Evolutionary conservation across 2,888 invertebrate genomes (phyloP), one percentile per base, ranked within the genome.

Genomic region (Epistrophe grossulariae): DNA sequence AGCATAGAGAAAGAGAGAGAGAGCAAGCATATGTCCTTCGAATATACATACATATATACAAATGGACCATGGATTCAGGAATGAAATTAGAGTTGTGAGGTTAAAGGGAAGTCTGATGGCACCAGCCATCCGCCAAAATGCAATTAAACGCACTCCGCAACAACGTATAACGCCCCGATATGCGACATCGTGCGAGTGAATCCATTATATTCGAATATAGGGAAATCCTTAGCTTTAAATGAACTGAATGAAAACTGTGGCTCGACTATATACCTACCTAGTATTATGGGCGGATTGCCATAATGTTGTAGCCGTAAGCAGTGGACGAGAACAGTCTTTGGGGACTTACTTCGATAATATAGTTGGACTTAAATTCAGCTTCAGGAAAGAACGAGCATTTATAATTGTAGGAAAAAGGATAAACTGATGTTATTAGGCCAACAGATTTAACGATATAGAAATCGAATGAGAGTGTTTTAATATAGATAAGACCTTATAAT

Each of bases 61-160:
- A 81, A 84, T 84, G 43, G 38, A 28, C 57, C 31, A 57, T n/a
- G 4, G 17, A 1, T 19, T 24, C 52, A 15, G n/a, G 17, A 62
- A 71, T 55, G 55, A 40, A 72, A 50, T 79, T 79, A 48, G 52
- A 43, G 66, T 31, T 76, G 70, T 57, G 45, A n/a, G 68, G 73
- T 68, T 70, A 43, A 62, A 79, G 72, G 50, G 57, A 55, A 55
- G 70, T 70, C 45, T 64, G 38, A 43, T 64, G 48, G 45, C 38
- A 24, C n/a, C 64, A 64, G 43, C 71, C 71, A 71, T 66, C 59
- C 64, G 72, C 60, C 48, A 40, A 68, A 81, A 77, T 73, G 84
- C 84, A 81, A 84, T 84, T 84, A 84, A 77, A 84, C 66, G 71
- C 71, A 79, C 35, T 74, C 52, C 64, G n/a, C n/a, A 79, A 80